Conservation (phyloP, 1,140 invertebrate genomes). For the Aphidius gifuensis region DNA sequence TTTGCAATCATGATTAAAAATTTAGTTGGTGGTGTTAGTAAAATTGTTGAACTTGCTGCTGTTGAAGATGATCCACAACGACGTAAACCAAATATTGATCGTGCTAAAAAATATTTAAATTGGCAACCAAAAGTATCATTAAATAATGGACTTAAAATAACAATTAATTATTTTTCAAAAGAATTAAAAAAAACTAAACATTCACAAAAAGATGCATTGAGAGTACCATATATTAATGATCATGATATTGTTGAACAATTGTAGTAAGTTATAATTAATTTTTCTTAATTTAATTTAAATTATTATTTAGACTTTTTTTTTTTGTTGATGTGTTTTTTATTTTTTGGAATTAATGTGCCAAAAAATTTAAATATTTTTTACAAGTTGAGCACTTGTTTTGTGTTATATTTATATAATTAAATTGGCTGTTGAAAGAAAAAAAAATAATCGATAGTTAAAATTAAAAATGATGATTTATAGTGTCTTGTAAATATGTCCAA, state of each 20-base stretch:
- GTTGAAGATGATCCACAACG: conserved; percentile 96
- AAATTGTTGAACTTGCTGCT: conserved; percentile 76
- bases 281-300: neutral
- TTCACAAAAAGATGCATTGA: conserved; percentile 40
- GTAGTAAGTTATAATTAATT: conserved; percentile 26
- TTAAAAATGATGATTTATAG: too few relatives aligned
- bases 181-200: conserved; percentile 70
- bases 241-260: conserved; percentile 54
- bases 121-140: conserved; percentile 94
- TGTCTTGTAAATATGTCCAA: neutral
- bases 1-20: conserved; percentile 92
- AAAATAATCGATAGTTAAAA: too few relatives aligned
- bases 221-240: conserved; percentile 47
- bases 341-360: too few relatives aligned
- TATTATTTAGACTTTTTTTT: neutral
- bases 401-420: too few relatives aligned
- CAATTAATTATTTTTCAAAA: conserved; percentile 87
- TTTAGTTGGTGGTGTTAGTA: conserved; percentile 79
- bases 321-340: too few relatives aligned
- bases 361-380: too few relatives aligned
- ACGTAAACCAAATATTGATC: conserved; percentile 86
- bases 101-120: conserved; percentile 80
- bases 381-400: too few relatives aligned
- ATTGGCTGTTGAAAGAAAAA: too few relatives aligned
- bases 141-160: conserved; percentile 79